Evolutionary conservation across 2,888 invertebrate genomes (phyloP).

Genomic region (Mythimna impura): DNA sequence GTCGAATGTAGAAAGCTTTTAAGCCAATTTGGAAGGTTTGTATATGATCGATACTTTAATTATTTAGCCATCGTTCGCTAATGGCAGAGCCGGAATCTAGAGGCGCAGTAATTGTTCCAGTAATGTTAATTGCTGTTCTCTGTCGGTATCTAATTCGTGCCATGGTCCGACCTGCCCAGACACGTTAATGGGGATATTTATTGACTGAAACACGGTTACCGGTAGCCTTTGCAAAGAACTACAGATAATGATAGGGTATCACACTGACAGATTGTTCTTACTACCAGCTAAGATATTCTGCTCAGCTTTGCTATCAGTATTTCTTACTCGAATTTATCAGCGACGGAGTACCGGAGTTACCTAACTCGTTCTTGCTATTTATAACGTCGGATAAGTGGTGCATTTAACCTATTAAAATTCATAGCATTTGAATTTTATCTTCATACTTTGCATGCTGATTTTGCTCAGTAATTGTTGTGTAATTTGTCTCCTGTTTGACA

Average conservation of each 20-base stretch:
- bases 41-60: constrained; percentile 65
- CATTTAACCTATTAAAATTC: constrained; percentile 63
- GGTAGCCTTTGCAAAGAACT: constrained; percentile 67
- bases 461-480: constrained; percentile 48
- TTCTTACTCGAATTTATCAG: constrained; percentile 57
- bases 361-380: constrained; percentile 57
- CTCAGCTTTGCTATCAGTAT: constrained; percentile 50
- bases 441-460: constrained; percentile 58
- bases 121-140: constrained; percentile 81
- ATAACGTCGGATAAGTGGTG: constrained; percentile 51
- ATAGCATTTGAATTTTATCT: constrained; percentile 62
- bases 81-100: constrained; percentile 75
- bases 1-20: constrained; percentile 57
- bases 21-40: constrained; percentile 54
- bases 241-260: constrained; percentile 73
- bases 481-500: constrained; percentile 51
- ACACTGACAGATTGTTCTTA: constrained; percentile 68
- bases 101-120: constrained; percentile 82
- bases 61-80: constrained; percentile 82
- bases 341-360: constrained; percentile 30
- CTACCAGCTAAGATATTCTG: constrained; percentile 60
- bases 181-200: constrained; percentile 76
- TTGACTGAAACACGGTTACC: constrained; percentile 69
- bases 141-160: constrained; percentile 74
- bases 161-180: constrained; percentile 68